Conservation (phyloP, 2,888 invertebrate genomes). For the Meiosimyza platycephala region DNA sequence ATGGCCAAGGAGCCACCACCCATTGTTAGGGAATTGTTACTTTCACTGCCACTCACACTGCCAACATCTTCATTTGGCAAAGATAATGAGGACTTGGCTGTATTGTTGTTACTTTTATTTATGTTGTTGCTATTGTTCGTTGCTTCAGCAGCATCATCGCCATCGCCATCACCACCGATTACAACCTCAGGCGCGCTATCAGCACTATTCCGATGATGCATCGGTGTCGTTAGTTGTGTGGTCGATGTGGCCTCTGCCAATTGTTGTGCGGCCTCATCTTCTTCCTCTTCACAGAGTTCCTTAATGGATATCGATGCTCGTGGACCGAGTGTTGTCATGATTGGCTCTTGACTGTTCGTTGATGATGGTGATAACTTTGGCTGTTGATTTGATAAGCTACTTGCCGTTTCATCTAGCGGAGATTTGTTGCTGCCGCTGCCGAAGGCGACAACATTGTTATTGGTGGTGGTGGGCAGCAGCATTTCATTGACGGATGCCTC, state of each 20-base stretch:
- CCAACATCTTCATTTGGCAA: constrained; percentile 56
- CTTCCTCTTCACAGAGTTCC: constrained; percentile 59
- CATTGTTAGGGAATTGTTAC: constrained; percentile 50
- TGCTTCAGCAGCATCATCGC: constrained; percentile 22
- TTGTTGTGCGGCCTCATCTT: constrained; percentile 34
- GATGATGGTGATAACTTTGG: constrained; percentile 47
- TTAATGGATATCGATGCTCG: constrained; percentile 60
- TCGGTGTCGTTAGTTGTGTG: constrained; percentile 27
- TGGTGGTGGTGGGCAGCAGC: constrained; percentile 14
- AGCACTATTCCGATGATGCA: constrained; percentile 20
- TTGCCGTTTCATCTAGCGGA: neutral
- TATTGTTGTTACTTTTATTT: constrained; percentile 19
- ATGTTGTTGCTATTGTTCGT: neutral
- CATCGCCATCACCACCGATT: constrained; percentile 28
- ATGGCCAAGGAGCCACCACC: constrained; percentile 45
- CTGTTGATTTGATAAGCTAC: constrained; percentile 14
- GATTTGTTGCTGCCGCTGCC: constrained; percentile 19
- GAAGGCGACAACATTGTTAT: constrained; percentile 13
- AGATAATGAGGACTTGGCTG: constrained; percentile 58
- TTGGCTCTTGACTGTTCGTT: constrained; percentile 53
- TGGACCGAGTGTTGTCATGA: constrained; percentile 31
- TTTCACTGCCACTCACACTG: constrained; percentile 56
- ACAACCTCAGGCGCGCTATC: constrained; percentile 28
- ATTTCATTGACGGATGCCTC: constrained; percentile 26
- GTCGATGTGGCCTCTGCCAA: constrained; percentile 41